Evolutionary conservation across 2,888 invertebrate species (phyloP), one percentile per base, ranked within the genome.

Genomic region (Cosmorhoe ocellata): DNA sequence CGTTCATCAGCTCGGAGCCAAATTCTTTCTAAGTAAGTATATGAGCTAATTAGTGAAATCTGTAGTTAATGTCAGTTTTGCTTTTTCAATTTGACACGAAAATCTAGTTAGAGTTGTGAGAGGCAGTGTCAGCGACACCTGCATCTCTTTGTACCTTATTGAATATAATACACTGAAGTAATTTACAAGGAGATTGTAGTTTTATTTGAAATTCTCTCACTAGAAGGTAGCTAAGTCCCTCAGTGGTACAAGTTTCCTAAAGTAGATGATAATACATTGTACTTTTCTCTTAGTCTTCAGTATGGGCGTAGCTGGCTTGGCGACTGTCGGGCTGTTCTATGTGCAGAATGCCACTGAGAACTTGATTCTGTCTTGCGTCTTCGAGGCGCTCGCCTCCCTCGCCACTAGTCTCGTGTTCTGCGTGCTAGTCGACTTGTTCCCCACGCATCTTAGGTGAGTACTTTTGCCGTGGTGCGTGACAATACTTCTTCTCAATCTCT

Each of bases 391-490:
- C 41, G 95, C 95, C 37, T 95, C 95, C 42, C 91, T 95, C 61
- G 95, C 94, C 63, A 95, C 95, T 78, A 95, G 95, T 84, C 92
- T 95, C 50, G 94, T 95, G 39, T 95, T 95, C 84, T 95, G 95
- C 76, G 94, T 95, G 38, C 93, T 95, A 79, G 95, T 95, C 56
- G 95, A 95, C 78, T 85, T 95, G 69, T 95, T 95, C 87, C 95
- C 95, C 66, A 95, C 95, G 52, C 95, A 95, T 86, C 92, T 95
- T 76, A 94, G 95, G 95, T 95, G 82, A 76, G 74, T 31, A n/a
- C n/a, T n/a, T n/a, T n/a, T n/a, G n/a, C n/a, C n/a, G n/a, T n/a
- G n/a, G n/a, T n/a, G n/a, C n/a, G n/a, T n/a, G n/a, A n/a, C n/a
- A 33, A n/a, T 1, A 13, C 10, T 32, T 13, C 12, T 14, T 9